Conservation (phyloP, 2,113 vertebrate species). For the Phyllostomus hastatus region DNA sequence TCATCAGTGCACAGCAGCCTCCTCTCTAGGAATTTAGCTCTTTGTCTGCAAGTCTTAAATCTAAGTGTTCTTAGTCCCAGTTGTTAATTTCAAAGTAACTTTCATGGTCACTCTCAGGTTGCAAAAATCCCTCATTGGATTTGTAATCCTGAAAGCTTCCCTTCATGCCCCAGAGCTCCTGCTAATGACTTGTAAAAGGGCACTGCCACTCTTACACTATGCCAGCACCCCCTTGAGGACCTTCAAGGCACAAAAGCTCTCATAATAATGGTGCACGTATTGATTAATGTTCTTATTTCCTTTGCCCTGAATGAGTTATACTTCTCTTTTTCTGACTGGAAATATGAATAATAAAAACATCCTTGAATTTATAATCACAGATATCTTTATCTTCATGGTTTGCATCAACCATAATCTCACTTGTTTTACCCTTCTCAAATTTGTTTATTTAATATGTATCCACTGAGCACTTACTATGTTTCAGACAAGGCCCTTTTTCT, state of each 20-base stretch:
- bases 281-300: not conserved
- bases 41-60: not conserved
- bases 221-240: not conserved
- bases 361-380: not conserved
- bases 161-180: not conserved
- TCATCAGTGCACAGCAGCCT: not conserved
- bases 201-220: not conserved
- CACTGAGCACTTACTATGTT: not conserved
- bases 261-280: not conserved
- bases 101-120: not conserved
- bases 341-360: not conserved
- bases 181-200: too few relatives aligned
- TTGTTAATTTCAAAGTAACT: not conserved
- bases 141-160: not conserved
- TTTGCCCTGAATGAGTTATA: not conserved
- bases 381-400: not conserved
- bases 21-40: not conserved
- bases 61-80: not conserved
- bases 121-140: not conserved
- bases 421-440: constrained; percentile 3
- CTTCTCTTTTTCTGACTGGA: not conserved
- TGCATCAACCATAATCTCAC: not conserved
- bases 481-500: not conserved
- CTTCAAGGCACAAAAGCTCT: not conserved
- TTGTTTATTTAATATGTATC: not conserved